A percentile compares a stretch with the other conserved stretches of the same genome.
These are phyloP conservation scores for Bruchidius siliquastri DNA, from an alignment of 2,888 invertebrate genomes.

Conservation along the genomic window DNA sequence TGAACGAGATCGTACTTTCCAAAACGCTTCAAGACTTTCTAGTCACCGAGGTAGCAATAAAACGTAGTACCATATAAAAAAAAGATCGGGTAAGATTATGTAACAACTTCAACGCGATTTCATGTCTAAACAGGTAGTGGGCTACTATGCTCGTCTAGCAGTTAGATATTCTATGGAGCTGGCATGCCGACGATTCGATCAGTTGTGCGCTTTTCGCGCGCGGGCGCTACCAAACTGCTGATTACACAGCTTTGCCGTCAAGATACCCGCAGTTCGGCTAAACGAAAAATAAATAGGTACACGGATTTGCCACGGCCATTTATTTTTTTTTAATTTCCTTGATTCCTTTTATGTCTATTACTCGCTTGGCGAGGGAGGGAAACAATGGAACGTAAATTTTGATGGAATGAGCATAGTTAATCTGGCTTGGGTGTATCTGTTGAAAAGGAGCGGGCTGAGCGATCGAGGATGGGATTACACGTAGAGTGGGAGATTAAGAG, in stretches of 20 bases:
- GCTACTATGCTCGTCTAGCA: neutral
- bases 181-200: constrained; percentile 13
- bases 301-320: constrained; percentile 16
- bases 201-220: constrained; percentile 22
- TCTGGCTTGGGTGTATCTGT: neutral
- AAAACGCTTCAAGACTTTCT: too few relatives aligned
- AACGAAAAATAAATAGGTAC: constrained; percentile 26
- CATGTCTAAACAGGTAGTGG: too few relatives aligned
- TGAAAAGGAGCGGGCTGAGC: neutral
- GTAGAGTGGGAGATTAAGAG: neutral
- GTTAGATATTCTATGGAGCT: neutral
- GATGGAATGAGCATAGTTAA: neutral
- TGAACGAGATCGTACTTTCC: too few relatives aligned
- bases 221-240: constrained; percentile 28
- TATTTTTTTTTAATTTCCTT: constrained; percentile 14
- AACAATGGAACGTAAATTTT: neutral
- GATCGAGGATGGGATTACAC: neutral
- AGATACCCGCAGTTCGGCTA: constrained; percentile 22
- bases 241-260: constrained; percentile 28
- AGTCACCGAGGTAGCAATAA: too few relatives aligned
- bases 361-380: neutral
- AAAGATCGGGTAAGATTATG: too few relatives aligned
- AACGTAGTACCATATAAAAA: too few relatives aligned
- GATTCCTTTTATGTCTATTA: constrained; percentile 23
- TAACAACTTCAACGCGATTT: too few relatives aligned